Conservation (phyloP, 1,140 invertebrate species). For the Nixonia krombeini region DNA sequence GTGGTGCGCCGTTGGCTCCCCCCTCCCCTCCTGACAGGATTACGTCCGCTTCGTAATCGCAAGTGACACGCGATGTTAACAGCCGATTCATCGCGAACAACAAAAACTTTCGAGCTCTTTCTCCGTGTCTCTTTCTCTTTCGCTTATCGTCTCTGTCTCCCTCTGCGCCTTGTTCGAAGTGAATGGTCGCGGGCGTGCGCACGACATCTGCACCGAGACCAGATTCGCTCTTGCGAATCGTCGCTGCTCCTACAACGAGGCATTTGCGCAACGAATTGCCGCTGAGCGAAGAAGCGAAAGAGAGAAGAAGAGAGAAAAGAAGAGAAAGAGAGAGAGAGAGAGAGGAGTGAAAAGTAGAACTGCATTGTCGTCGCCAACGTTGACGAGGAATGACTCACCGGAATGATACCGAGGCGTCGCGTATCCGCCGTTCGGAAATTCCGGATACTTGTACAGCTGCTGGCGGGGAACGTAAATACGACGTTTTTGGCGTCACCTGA, state of each 20-base stretch:
- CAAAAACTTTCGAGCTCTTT: conserved; percentile 12
- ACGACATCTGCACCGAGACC: conserved; percentile 3
- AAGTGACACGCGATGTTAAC: conserved; percentile 30
- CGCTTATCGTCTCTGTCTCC: not conserved
- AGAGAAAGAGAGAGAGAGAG: conserved; percentile 1
- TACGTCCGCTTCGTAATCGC: conserved; percentile 35
- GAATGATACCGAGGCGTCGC: not conserved
- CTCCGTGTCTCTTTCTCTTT: not conserved
- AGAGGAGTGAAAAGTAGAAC: not conserved
- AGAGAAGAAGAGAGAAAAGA: conserved; percentile 1
- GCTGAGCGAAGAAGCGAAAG: conserved; percentile 10
- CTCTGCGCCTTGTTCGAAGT: conserved; percentile 10
- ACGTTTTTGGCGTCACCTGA: not conserved
- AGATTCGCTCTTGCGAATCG: conserved; percentile 26
- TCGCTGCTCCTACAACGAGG: conserved; percentile 12
- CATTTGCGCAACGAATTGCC: conserved; percentile 51
- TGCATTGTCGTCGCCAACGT: conserved; percentile 12
- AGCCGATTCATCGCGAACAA: conserved; percentile 15
- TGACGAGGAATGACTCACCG: conserved; percentile 21
- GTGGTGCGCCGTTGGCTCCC: no score
- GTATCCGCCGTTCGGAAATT: not conserved
- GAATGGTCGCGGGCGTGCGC: conserved; percentile 1
- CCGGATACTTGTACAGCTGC: conserved; percentile 21
- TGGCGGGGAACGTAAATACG: not conserved
- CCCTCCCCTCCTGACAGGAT: no score